Evolutionary conservation across 2,113 vertebrate species (phyloP), one percentile per base, ranked within the genome.

Genomic region (Pteronura brasiliensis): DNA sequence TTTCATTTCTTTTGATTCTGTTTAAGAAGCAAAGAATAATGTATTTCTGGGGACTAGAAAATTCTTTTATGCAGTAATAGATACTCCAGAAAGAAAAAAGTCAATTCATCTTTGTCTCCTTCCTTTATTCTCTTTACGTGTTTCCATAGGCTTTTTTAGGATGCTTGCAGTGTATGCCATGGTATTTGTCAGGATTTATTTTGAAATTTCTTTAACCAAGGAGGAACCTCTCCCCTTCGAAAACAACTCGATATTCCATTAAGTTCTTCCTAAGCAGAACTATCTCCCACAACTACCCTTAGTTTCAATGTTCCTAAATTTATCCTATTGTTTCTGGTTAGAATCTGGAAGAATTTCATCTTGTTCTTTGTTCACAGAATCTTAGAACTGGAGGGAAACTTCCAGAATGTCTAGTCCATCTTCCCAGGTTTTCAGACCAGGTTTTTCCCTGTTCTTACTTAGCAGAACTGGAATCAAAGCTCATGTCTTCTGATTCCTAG

Each of bases 1-100:
- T 88, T 96, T 96, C 63, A 79, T 89, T 94, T 91, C 55, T 83
- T 95, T 92, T 76, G 59, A 83, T 87, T 95, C 59, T 93, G 61
- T 91, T 93, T 80, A 93, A 93, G 86, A 92, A 95, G 76, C 39
- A 92, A 97, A 93, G 59, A 87, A 76, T 71, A 13, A 18, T 81
- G 6, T 59, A 59, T 97, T 94, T 96, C 88, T 77, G 89, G 29
- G 25, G 34, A 94, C 57, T 34, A 52, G n/a, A 52, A 86, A 88
- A 63, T 89, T 94, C 6, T 89, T 95, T 92, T 91, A 93, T 82
- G 49, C 17, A 96, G 39, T 39, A 42, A 97, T 52, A 59, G 59
- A 59, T 86, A 94, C 74, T 85, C 52, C 39, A 84, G 91, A 87
- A 95, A 88, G 59, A 92, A 84, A 84, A 47, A 29, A 52, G 21